Conservation (phyloP, 2,888 invertebrate species). For the Linyphia triangularis region DNA sequence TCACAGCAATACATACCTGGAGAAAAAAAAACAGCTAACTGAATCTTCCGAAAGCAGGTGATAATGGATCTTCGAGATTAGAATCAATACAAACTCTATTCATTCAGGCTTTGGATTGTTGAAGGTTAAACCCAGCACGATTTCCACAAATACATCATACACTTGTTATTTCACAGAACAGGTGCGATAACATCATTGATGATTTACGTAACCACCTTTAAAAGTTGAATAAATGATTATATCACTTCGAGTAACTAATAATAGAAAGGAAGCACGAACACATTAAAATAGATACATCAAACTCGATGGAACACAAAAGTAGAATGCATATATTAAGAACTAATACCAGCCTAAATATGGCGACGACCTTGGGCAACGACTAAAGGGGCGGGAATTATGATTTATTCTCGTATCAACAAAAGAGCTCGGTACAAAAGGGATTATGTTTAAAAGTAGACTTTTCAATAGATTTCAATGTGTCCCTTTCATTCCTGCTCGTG, state of each 20-base stretch:
- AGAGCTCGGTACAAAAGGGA: background rate
- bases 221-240: background rate
- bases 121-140: background rate
- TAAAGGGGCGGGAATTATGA: constrained; percentile 8
- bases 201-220: background rate
- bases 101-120: too few relatives aligned
- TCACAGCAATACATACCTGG: too few relatives aligned
- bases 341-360: constrained; percentile 21
- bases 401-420: constrained; percentile 4
- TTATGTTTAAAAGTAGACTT: background rate
- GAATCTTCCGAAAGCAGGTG: too few relatives aligned
- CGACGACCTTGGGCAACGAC: constrained; percentile 30
- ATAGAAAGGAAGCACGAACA: constrained; percentile 8
- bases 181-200: background rate
- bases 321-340: constrained; percentile 32
- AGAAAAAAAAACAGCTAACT: too few relatives aligned
- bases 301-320: background rate
- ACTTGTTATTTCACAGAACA: background rate
- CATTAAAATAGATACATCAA: background rate
- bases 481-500: background rate
- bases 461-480: background rate
- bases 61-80: too few relatives aligned
- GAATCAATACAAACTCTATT: too few relatives aligned
- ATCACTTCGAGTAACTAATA: background rate
- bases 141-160: background rate